phyloP scores from a whole-genome alignment of 2,113 vertebrate genomes.

The Hippocampus abdominalis region DNA sequence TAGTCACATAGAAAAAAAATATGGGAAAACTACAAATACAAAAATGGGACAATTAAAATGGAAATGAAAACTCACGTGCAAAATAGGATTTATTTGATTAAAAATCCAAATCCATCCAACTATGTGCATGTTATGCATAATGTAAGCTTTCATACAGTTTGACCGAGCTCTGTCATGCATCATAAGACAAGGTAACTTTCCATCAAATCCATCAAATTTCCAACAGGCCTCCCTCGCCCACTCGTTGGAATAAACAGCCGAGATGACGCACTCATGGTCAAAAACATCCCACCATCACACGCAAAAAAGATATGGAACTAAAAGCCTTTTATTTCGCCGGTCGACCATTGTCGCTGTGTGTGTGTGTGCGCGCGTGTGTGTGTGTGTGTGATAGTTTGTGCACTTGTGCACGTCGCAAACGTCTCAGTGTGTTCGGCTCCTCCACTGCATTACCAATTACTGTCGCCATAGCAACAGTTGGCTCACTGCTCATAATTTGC shows the following conservation, averaged over 20 bases:
- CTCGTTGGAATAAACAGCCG: constrained; percentile 4
- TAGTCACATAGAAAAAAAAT: too few relatives aligned
- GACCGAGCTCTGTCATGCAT: too few relatives aligned
- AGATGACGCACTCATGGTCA: constrained; percentile 20
- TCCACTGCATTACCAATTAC: constrained; percentile 55
- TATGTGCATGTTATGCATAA: too few relatives aligned
- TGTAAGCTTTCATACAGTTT: too few relatives aligned
- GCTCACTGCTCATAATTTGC: constrained; percentile 56
- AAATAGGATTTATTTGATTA: too few relatives aligned
- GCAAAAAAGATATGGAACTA: constrained; percentile 20
- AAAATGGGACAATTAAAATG: too few relatives aligned
- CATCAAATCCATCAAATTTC: not conserved
- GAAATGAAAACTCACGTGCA: too few relatives aligned
- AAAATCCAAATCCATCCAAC: too few relatives aligned
- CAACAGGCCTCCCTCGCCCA: constrained; percentile 14
- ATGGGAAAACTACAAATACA: too few relatives aligned
- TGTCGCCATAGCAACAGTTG: constrained; percentile 70
- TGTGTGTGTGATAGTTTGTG: constrained; percentile 20
- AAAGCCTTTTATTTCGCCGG: constrained; percentile 42
- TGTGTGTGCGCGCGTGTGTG: not conserved
- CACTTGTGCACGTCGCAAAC: constrained; percentile 35
- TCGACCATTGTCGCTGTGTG: not conserved
- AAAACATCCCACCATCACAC: constrained; percentile 30
- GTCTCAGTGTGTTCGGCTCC: constrained; percentile 49
- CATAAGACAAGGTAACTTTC: not conserved